Percentiles rank a stretch among this genome's conserved stretches.
Evolutionary conservation across 2,113 vertebrate genomes (phyloP).

Genomic region (Geococcyx californianus): DNA sequence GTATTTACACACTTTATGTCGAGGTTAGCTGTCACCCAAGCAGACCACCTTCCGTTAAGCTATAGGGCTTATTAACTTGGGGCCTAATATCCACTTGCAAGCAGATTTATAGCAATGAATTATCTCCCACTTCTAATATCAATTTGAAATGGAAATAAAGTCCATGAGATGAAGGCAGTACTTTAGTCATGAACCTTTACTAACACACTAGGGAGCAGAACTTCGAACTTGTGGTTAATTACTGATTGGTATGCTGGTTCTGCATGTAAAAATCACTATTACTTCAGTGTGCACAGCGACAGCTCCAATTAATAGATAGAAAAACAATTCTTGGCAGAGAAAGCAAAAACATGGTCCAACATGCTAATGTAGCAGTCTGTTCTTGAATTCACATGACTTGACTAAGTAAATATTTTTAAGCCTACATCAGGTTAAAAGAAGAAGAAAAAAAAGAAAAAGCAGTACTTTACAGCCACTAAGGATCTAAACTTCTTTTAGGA

Average conservation of each 20-base stretch:
- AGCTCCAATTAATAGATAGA: conserved; percentile 48
- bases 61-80: neutral
- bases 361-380: conserved; percentile 49
- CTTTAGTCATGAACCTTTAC: neutral
- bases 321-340: conserved; percentile 53
- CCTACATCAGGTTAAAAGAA: neutral
- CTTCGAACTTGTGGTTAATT: conserved; percentile 48
- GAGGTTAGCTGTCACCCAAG: neutral
- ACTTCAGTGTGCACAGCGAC: conserved; percentile 11
- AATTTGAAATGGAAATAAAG: conserved; percentile 9
- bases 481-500: neutral
- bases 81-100: neutral
- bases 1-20: neutral
- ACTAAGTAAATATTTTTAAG: conserved; percentile 25
- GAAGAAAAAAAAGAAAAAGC: neutral
- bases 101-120: neutral
- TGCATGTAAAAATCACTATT: conserved; percentile 48
- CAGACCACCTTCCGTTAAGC: neutral
- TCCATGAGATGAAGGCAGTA: neutral
- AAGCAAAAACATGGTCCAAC: conserved; percentile 49
- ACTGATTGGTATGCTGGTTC: neutral
- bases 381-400: conserved; percentile 22
- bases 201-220: neutral
- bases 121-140: neutral
- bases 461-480: neutral